These are phyloP conservation scores for Drosophila multiciliata DNA, from an alignment of 2,888 invertebrate genomes.

Conservation along the genomic window DNA sequence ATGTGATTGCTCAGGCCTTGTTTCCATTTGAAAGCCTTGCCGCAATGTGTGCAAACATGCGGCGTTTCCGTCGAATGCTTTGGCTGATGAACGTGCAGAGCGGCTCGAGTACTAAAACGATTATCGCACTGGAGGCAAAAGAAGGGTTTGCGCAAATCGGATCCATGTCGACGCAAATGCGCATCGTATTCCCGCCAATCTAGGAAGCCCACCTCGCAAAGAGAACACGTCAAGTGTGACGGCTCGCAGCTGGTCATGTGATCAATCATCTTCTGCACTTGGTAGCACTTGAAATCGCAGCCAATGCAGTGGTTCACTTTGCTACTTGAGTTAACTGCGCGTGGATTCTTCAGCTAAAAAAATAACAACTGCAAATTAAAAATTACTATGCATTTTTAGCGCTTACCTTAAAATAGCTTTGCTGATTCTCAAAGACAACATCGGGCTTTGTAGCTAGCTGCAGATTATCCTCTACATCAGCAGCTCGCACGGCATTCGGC, in stretches of 20 bases:
- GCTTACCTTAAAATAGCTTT: conserved; percentile 81
- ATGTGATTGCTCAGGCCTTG: conserved; percentile 87
- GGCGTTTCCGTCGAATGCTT: conserved; percentile 86
- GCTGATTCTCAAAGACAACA: conserved; percentile 80
- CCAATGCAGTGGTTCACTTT: conserved; percentile 85
- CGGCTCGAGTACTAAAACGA: conserved; percentile 86
- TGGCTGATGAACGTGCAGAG: conserved; percentile 86
- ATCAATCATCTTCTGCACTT: conserved; percentile 83
- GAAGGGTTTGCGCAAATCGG: conserved; percentile 85
- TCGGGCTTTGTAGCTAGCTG: conserved; percentile 50
- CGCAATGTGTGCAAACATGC: conserved; percentile 86
- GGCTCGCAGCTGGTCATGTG: conserved; percentile 81
- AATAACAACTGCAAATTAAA: neutral
- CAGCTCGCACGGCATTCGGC: conserved; percentile 6
- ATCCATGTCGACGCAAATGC: conserved; percentile 85
- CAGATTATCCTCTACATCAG: conserved; percentile 50
- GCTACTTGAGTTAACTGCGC: conserved; percentile 74
- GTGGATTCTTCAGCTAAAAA: conserved; percentile 75
- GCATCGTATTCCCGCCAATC: conserved; percentile 81
- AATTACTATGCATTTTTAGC: neutral
- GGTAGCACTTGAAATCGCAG: conserved; percentile 84
- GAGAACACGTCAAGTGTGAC: conserved; percentile 81
- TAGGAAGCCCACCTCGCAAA: conserved; percentile 83
- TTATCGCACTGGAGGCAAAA: conserved; percentile 86
- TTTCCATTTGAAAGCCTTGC: conserved; percentile 87